Evolutionary conservation across 2,888 invertebrate genomes (phyloP).

Genomic region (Cataglyphis cursor): DNA sequence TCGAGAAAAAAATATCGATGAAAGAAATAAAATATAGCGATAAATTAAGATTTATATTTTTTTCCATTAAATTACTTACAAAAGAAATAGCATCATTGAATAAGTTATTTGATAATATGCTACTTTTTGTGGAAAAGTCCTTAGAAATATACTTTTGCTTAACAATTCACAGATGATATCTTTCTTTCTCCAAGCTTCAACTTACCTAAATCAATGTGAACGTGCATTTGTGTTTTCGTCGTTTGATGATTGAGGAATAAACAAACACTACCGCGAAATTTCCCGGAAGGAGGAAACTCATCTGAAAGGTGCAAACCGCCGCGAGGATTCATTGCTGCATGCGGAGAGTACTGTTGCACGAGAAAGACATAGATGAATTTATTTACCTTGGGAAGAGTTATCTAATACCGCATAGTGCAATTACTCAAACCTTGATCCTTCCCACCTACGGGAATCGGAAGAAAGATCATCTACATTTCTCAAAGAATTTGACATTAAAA

Average conservation of each 20-base stretch:
- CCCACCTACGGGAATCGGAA: slow-evolving; percentile 42
- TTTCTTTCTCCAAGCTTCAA: slow-evolving; percentile 1
- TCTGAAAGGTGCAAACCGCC: slow-evolving; percentile 34
- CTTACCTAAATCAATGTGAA: background rate
- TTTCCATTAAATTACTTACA: background rate
- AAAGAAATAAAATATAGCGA: background rate
- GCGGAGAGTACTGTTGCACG: slow-evolving; percentile 14
- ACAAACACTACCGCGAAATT: slow-evolving; percentile 13
- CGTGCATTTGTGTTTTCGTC: slow-evolving; percentile 9
- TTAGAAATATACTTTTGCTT: background rate
- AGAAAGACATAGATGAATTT: slow-evolving; percentile 50
- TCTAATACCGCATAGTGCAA: slow-evolving; percentile 44
- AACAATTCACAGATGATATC: background rate
- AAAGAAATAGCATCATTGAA: background rate
- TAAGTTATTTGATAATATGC: slow-evolving; percentile 3
- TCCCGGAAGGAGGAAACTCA: slow-evolving; percentile 22
- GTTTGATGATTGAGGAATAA: slow-evolving; percentile 44
- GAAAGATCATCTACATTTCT: slow-evolving; percentile 35
- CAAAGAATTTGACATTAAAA: slow-evolving; percentile 40
- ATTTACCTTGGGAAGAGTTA: slow-evolving; percentile 42
- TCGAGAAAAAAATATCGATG: background rate
- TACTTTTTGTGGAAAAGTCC: background rate
- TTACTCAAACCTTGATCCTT: slow-evolving; percentile 48
- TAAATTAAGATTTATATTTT: background rate
- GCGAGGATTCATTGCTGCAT: slow-evolving; percentile 11